Conservation (phyloP, 1,140 invertebrate genomes). For the Scaptodrosophila lebanonensis region DNA sequence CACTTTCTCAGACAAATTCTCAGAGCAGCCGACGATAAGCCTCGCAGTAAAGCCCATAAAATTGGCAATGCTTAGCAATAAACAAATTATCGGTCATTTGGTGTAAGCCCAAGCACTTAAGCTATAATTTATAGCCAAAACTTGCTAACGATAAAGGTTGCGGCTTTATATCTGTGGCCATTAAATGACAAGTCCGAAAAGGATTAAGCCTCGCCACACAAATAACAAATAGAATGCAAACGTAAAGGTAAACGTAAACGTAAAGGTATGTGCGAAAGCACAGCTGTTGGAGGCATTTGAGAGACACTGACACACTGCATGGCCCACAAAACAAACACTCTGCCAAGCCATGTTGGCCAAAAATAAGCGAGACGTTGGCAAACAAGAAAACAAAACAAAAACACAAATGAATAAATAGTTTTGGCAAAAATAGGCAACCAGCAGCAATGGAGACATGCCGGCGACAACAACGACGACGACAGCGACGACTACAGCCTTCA, state of each 20-base stretch:
- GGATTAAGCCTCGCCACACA: too few relatives aligned
- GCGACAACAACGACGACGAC: slow-evolving; percentile 18
- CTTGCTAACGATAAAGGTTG: slow-evolving; percentile 27
- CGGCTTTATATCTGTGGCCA: too few relatives aligned
- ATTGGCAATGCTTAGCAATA: slow-evolving; percentile 35
- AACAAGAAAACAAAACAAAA: slow-evolving; percentile 27
- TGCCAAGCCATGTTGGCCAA: slow-evolving; percentile 36
- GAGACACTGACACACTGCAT: slow-evolving; percentile 27
- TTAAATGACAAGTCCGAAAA: too few relatives aligned
- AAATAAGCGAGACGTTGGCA: slow-evolving; percentile 28
- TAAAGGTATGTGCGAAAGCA: slow-evolving; percentile 12
- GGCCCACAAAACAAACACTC: slow-evolving; percentile 22
- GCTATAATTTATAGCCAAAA: slow-evolving; percentile 39
- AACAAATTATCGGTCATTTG: slow-evolving; percentile 41
- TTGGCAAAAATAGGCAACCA: slow-evolving; percentile 29
- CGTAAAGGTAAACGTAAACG: slow-evolving; percentile 4
- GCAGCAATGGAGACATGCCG: slow-evolving; percentile 25
- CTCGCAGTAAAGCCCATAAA: not conserved
- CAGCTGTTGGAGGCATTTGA: not conserved
- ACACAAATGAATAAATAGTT: slow-evolving; percentile 35
- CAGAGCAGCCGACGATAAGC: not conserved
- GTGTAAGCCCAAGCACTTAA: not conserved
- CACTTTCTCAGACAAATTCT: slow-evolving; percentile 20
- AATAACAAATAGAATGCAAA: too few relatives aligned
- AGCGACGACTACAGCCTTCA: slow-evolving; percentile 10